These are phyloP conservation scores for Dryobotodes eremita DNA, from an alignment of 2,888 invertebrate species.

Conservation along the genomic window DNA sequence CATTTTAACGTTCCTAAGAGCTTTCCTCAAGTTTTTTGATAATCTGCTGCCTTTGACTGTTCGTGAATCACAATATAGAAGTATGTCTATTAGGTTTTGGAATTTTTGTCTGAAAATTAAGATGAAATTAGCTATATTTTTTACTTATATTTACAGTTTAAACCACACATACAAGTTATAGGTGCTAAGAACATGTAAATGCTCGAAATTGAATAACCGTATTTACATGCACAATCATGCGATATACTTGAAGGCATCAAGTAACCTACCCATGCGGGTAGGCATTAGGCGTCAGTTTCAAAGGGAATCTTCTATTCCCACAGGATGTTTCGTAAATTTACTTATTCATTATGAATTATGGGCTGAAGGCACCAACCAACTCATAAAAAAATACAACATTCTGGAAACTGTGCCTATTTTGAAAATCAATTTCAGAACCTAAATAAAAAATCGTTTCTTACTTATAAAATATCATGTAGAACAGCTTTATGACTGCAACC, in stretches of 20 bases:
- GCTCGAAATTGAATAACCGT: background rate
- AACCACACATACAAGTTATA: too few relatives aligned
- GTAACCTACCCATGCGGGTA: too few relatives aligned
- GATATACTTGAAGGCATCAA: background rate
- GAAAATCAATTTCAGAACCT: too few relatives aligned
- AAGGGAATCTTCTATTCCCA: background rate
- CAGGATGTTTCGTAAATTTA: background rate
- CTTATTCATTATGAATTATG: background rate
- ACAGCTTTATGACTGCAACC: slow-evolving; percentile 73
- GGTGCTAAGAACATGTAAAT: background rate
- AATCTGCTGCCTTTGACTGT: slow-evolving; percentile 70
- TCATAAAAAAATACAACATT: background rate
- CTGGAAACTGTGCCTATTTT: background rate
- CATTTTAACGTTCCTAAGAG: slow-evolving; percentile 72
- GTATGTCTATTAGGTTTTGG: slow-evolving; percentile 67
- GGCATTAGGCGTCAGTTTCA: background rate
- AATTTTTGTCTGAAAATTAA: slow-evolving; percentile 71
- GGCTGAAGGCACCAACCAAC: background rate
- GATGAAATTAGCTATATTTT: slow-evolving; percentile 21
- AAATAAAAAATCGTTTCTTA: slow-evolving; percentile 56
- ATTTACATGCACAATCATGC: background rate
- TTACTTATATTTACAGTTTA: too few relatives aligned
- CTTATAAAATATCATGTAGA: slow-evolving; percentile 73
- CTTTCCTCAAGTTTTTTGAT: slow-evolving; percentile 67
- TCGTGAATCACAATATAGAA: slow-evolving; percentile 69